Evolutionary conservation across 2,888 invertebrate species (phyloP).

Genomic region (Oasisia sp.): DNA sequence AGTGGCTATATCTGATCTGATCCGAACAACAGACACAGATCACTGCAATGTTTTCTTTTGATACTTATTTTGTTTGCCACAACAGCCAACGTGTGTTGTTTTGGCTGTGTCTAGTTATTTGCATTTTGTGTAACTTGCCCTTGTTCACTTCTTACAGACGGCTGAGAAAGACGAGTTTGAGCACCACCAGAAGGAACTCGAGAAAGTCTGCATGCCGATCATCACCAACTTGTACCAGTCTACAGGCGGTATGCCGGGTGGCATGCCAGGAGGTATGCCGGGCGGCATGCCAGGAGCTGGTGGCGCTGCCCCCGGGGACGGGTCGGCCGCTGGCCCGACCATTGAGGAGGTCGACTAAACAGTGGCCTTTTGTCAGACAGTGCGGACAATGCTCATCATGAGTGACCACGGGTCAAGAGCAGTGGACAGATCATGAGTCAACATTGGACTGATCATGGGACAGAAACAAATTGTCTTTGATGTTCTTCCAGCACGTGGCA

Average conservation of each 20-base stretch:
- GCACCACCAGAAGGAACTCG: constrained; percentile 93
- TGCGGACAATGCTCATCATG: neutral
- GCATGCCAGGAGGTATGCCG: constrained; percentile 73
- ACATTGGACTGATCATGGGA: neutral
- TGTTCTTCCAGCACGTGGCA: neutral
- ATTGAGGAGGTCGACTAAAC: constrained; percentile 71
- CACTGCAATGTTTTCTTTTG: no score
- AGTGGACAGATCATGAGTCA: neutral
- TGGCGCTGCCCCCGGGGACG: constrained; percentile 44
- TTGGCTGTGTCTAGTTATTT: neutral
- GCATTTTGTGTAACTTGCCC: neutral
- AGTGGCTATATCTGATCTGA: no score
- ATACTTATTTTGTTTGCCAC: no score
- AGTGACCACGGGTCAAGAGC: neutral
- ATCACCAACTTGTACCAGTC: constrained; percentile 93
- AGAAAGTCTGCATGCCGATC: constrained; percentile 91
- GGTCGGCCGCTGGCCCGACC: constrained; percentile 64
- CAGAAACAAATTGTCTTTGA: neutral
- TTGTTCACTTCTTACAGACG: constrained; percentile 61
- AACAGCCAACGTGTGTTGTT: neutral
- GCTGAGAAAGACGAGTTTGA: constrained; percentile 95
- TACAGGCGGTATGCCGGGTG: constrained; percentile 70
- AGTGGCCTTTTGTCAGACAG: neutral
- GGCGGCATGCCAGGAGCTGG: constrained; percentile 69
- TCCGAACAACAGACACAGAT: no score